Base-by-base conservation (phyloP, 2,888 invertebrate genomes). In the Steromphala cineraria region DNA sequence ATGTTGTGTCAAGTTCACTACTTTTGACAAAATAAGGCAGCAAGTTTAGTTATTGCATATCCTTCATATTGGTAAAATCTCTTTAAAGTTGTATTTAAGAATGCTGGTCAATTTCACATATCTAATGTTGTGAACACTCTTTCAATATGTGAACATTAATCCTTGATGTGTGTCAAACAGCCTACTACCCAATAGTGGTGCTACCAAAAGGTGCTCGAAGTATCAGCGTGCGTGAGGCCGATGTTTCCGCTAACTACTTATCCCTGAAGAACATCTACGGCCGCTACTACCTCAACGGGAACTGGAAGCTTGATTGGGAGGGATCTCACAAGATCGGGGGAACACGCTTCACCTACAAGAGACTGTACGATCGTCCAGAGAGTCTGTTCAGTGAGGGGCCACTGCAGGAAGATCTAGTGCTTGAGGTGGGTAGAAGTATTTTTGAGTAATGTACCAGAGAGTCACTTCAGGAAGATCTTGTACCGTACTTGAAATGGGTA, bases 191-290 rank as follows among this genome's bases (percentile, higher is more conserved):
- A 92, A 95, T 99, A 83, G 94, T 99, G 78, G 94, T 98, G 40
- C 96, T 99, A 89, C 99, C 99, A 0, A 95, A 96, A 89, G 98
- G 98, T 17, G 97, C 99, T n/a, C 98, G 98, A 0, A 97, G 97
- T 90, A 97, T 99, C 87, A 93, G 94, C 19, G 95, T 99, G 80
- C 95, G 95, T 87, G 99, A 99, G 95, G 93, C 95, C 2, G 94
- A 94, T 62, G 95, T 97, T 0, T 97, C 98, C 0, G 97, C 96
- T 91, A 99, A 99, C 94, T 98, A 98, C 94, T 95, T 98, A 87
- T 98, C 98, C 5, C 95, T 98, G 75, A 95, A 98, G 85, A 97
- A 97, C 93, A 95, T 95, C 80, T 95, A 96, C 74, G 97, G 96
- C 3, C 95, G 96, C 88, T 99, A 97, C 93, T 98, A 97, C 92